Evolutionary conservation across 53 echinoderm and acorn worm genomes (phyloP).

Genomic region (Pentamera pediparva): DNA sequence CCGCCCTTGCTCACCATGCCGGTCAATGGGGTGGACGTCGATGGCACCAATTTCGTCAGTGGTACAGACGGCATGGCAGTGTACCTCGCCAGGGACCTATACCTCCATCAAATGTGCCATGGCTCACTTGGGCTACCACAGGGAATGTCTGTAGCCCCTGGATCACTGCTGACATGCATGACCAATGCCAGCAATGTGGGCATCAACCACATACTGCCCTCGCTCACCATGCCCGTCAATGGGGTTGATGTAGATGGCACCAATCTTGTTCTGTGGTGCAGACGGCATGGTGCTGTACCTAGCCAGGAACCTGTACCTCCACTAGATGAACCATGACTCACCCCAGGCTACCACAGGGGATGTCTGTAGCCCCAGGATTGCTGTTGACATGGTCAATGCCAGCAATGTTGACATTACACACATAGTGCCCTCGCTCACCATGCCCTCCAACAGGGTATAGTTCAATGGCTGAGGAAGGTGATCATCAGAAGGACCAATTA

Average conservation of each 20-base stretch:
- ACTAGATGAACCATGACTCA: too few relatives aligned
- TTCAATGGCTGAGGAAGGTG: too few relatives aligned
- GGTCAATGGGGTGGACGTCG: slow-evolving; percentile 74
- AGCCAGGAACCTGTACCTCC: slow-evolving; percentile 37
- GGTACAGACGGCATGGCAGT: slow-evolving; percentile 87
- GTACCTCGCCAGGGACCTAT: slow-evolving; percentile 53
- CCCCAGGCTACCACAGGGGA: too few relatives aligned
- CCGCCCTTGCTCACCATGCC: slow-evolving; percentile 81
- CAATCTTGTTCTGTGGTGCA: slow-evolving; percentile 80
- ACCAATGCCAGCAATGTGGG: slow-evolving; percentile 55
- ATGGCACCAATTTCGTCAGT: slow-evolving; percentile 66
- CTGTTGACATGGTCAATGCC: slow-evolving; percentile 32
- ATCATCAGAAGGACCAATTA: too few relatives aligned
- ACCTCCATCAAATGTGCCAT: neutral
- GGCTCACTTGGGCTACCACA: too few relatives aligned
- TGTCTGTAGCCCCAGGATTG: slow-evolving; percentile 61
- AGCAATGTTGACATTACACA: slow-evolving; percentile 71
- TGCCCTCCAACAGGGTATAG: slow-evolving; percentile 77
- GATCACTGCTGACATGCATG: slow-evolving; percentile 58
- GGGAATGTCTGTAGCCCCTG: slow-evolving; percentile 58
- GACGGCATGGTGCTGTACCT: slow-evolving; percentile 89
- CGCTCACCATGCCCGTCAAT: slow-evolving; percentile 83
- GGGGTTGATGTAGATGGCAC: slow-evolving; percentile 73
- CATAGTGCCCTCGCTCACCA: slow-evolving; percentile 70
- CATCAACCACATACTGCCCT: slow-evolving; percentile 80